phyloP scores from a whole-genome alignment of 2,113 vertebrate species.

The Furnarius figulus region DNA sequence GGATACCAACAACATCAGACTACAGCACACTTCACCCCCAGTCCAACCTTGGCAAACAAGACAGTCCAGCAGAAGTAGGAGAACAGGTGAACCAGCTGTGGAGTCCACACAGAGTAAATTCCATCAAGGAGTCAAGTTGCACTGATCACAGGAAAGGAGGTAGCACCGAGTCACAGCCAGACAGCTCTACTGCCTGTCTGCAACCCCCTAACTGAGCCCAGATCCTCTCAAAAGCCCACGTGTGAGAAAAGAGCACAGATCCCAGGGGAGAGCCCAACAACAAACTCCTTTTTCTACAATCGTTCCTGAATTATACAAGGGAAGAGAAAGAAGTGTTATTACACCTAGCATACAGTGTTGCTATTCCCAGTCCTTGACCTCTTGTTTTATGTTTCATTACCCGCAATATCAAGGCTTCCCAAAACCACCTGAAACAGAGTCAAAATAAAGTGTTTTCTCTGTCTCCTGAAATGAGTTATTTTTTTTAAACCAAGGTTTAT shows the following conservation, averaged over 20 bases:
- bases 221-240: rapidly evolving
- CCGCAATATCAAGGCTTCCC: not conserved
- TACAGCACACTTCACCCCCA: not conserved
- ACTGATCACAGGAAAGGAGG: not conserved
- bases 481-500: not conserved
- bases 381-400: not conserved
- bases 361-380: not conserved
- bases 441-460: not conserved
- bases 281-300: not conserved
- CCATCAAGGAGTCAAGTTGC: not conserved
- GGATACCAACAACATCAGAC: rapidly evolving
- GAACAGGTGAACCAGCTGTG: not conserved
- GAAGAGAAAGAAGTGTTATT: not conserved
- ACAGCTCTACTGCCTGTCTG: not conserved
- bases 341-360: rapidly evolving
- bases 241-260: not conserved
- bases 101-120: not conserved
- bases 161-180: not conserved
- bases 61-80: not conserved
- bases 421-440: not conserved
- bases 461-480: not conserved
- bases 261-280: not conserved
- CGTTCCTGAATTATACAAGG: not conserved
- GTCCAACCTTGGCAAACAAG: not conserved
- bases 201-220: rapidly evolving